Evolutionary conservation across 2,113 vertebrate species (phyloP), one percentile per base, ranked within the genome.

Genomic region (Chaetodon trifascialis): DNA sequence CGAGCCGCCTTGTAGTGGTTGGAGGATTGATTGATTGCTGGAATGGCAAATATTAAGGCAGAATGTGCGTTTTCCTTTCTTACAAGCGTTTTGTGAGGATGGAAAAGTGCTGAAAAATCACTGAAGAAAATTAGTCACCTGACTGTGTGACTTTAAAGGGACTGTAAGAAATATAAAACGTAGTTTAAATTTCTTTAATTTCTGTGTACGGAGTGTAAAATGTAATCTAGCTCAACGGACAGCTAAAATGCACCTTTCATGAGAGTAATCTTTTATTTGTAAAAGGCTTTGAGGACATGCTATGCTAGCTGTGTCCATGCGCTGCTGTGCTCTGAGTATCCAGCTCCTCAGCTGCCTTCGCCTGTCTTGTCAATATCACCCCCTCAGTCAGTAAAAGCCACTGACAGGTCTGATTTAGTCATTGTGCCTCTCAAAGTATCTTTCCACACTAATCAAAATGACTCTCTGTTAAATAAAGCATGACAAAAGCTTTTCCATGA

Each of bases 381-480:
- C 94, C 82, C 85, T 95, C 91, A 87, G 93, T 94, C 93, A 94
- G 88, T 95, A 94, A 94, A 94, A 95, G 93, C 94, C 93, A 73
- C 95, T 96, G 95, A 97, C 96, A 97, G 94, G 90, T 96, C 94
- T 95, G 95, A 96, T 96, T 95, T 95, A 95, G 94, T 96, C 96
- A 96, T 95, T 96, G 96, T 96, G 96, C 96, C 96, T 96, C 96
- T 96, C 96, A 96, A 96, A 97, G 92, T 97, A 97, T 96, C 96
- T 96, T 95, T 97, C 95, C 97, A 96, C 95, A 92, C 96, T 97
- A 97, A 98, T 98, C 97, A 98, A 95, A 98, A 97, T 97, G 96
- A 98, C 96, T 97, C 94, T 95, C 96, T 97, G 95, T 95, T 99
- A 97, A 99, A 98, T 99, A 99, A 99, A 98, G 95, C 97, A 98